phyloP scores from a whole-genome alignment of 2,888 invertebrate species.

The Ornithoptera alexandrae region DNA sequence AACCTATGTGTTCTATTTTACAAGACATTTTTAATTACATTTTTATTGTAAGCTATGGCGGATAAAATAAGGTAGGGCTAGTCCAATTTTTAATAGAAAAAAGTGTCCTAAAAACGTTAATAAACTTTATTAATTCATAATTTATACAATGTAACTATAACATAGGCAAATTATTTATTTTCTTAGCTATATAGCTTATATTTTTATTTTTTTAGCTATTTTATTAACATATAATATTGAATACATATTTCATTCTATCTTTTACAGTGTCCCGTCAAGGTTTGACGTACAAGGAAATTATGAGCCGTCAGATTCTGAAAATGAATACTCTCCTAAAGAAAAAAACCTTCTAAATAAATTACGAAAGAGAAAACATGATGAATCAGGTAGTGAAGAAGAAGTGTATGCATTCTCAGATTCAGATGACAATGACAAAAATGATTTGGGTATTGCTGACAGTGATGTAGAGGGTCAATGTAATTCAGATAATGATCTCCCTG shows the following conservation, averaged over 20 bases:
- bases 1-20: not conserved
- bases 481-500: slow-evolving; percentile 85
- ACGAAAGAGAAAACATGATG: slow-evolving; percentile 72
- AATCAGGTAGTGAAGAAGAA: slow-evolving; percentile 82
- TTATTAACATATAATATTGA: not conserved
- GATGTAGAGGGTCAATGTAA: slow-evolving; percentile 89
- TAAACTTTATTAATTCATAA: too few species aligned
- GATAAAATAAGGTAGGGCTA: slow-evolving; percentile 65
- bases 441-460: slow-evolving; percentile 80
- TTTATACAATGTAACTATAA: too few species aligned
- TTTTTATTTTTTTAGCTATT: not conserved
- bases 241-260: slow-evolving; percentile 38
- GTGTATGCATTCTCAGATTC: slow-evolving; percentile 81
- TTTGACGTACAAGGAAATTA: slow-evolving; percentile 77
- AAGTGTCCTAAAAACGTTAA: too few species aligned
- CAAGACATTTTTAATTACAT: not conserved
- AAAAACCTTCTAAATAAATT: slow-evolving; percentile 81
- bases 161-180: not conserved
- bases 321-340: slow-evolving; percentile 85
- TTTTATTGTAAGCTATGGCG: slow-evolving; percentile 46
- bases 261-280: slow-evolving; percentile 64
- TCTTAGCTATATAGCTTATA: not conserved
- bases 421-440: slow-evolving; percentile 68
- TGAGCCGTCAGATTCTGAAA: slow-evolving; percentile 85
- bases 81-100: not conserved